phyloP scores from a whole-genome alignment of 2,888 invertebrate genomes.

The Thelaira solivaga region DNA sequence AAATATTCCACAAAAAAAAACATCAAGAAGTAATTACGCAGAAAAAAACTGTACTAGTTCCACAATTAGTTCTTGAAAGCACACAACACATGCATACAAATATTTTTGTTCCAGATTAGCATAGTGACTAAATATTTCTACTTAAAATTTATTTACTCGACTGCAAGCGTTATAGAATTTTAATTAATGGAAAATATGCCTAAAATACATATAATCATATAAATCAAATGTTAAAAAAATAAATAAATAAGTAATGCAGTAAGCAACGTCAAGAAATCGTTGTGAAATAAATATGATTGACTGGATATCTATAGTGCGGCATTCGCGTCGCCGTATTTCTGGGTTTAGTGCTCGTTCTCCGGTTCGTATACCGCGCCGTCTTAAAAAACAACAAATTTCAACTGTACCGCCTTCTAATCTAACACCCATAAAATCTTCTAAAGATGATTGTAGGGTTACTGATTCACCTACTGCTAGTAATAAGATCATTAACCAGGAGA shows the following conservation, averaged over 20 bases:
- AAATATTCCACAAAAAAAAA: too few relatives aligned
- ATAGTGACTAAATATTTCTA: too few relatives aligned
- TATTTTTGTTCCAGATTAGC: too few relatives aligned
- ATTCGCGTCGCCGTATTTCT: constrained; percentile 84
- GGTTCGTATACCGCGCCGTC: constrained; percentile 80
- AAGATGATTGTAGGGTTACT: constrained; percentile 54
- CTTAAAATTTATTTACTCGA: too few relatives aligned
- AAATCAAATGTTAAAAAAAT: background rate
- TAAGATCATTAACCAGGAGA: constrained; percentile 20
- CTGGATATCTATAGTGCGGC: constrained; percentile 87
- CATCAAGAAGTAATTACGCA: too few relatives aligned
- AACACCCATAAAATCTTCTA: constrained; percentile 43
- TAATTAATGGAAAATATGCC: too few relatives aligned
- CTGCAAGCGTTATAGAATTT: too few relatives aligned
- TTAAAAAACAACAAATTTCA: constrained; percentile 68
- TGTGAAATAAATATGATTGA: constrained; percentile 80
- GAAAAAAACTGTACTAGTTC: too few relatives aligned
- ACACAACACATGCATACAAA: too few relatives aligned
- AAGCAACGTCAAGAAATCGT: background rate
- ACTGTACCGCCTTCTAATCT: constrained; percentile 67
- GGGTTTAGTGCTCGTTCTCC: constrained; percentile 83
- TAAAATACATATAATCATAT: too few relatives aligned
- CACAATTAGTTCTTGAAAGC: too few relatives aligned
- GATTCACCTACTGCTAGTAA: constrained; percentile 33
- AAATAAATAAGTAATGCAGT: background rate